Evolutionary conservation across 2,113 vertebrate species (phyloP).

Genomic region (Narcine bancroftii): DNA sequence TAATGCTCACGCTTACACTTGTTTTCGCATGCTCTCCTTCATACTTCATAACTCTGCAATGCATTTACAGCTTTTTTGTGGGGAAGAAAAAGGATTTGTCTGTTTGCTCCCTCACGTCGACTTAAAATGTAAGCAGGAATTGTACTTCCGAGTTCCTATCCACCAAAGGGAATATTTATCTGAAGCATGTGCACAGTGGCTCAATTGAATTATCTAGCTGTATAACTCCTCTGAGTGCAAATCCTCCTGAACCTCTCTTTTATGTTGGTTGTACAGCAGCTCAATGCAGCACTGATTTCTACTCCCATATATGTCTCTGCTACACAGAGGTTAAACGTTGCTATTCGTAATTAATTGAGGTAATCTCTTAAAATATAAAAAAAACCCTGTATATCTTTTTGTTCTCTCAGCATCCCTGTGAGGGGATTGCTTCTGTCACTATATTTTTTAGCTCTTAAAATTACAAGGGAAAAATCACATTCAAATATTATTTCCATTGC

Average conservation of each 20-base stretch:
- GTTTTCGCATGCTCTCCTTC: not conserved
- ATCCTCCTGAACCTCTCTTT: slow-evolving; percentile 18
- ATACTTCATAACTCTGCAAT: not conserved
- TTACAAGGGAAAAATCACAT: too few relatives aligned
- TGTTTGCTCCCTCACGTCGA: not conserved
- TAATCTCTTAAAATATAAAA: not conserved
- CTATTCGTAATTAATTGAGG: slow-evolving; percentile 14
- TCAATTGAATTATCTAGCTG: slow-evolving; percentile 31
- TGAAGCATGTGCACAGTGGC: slow-evolving; percentile 16
- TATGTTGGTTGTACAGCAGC: slow-evolving; percentile 8
- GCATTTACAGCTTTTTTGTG: not conserved
- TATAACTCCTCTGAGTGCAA: not conserved
- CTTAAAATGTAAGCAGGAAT: not conserved
- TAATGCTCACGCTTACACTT: not conserved
- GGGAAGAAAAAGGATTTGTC: not conserved
- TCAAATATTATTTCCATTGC: not conserved
- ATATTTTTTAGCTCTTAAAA: slow-evolving; percentile 6
- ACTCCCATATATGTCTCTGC: not conserved
- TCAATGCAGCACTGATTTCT: slow-evolving; percentile 13
- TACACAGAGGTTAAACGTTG: slow-evolving; percentile 27
- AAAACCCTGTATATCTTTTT: slow-evolving; percentile 1
- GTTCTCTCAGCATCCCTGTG: not conserved
- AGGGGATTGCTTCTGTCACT: not conserved
- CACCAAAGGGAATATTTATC: slow-evolving; percentile 10
- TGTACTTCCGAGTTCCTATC: not conserved